Evolutionary conservation across 2,888 invertebrate genomes (phyloP).

Genomic region (Mythimna lalbum): DNA sequence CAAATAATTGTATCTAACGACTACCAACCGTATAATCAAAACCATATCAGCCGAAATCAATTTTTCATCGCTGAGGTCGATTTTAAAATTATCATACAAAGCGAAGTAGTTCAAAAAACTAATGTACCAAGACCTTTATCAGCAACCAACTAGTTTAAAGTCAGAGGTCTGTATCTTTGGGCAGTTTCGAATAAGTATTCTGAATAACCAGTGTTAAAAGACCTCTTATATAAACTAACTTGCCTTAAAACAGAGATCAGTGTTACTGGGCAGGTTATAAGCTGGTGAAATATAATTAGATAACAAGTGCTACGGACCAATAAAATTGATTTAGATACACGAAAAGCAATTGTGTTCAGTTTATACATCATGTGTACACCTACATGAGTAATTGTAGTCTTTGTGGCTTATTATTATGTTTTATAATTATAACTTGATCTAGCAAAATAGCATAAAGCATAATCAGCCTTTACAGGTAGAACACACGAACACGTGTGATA

Average conservation of each 20-base stretch:
- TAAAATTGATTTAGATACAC: slow-evolving; percentile 88
- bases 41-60: slow-evolving; percentile 89
- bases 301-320: slow-evolving; percentile 81
- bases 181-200: slow-evolving; percentile 44
- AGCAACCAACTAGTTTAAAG: slow-evolving; percentile 10
- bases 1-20: slow-evolving; percentile 88
- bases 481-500: too few relatives aligned
- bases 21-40: slow-evolving; percentile 87
- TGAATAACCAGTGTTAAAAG: slow-evolving; percentile 69
- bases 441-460: too few relatives aligned
- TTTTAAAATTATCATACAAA: slow-evolving; percentile 89
- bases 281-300: slow-evolving; percentile 74
- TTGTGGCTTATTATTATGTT: slow-evolving; percentile 47
- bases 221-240: slow-evolving; percentile 51
- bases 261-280: slow-evolving; percentile 57
- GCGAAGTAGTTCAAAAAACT: slow-evolving; percentile 68
- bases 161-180: background rate
- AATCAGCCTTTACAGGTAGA: too few relatives aligned
- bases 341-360: slow-evolving; percentile 68
- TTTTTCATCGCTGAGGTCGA: slow-evolving; percentile 85
- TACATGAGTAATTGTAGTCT: slow-evolving; percentile 53
- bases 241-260: slow-evolving; percentile 51
- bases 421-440: slow-evolving; percentile 24
- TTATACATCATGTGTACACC: slow-evolving; percentile 46
- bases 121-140: slow-evolving; percentile 59